phyloP scores from a whole-genome alignment of 2,888 invertebrate species.

The Cephus pulcher region DNA sequence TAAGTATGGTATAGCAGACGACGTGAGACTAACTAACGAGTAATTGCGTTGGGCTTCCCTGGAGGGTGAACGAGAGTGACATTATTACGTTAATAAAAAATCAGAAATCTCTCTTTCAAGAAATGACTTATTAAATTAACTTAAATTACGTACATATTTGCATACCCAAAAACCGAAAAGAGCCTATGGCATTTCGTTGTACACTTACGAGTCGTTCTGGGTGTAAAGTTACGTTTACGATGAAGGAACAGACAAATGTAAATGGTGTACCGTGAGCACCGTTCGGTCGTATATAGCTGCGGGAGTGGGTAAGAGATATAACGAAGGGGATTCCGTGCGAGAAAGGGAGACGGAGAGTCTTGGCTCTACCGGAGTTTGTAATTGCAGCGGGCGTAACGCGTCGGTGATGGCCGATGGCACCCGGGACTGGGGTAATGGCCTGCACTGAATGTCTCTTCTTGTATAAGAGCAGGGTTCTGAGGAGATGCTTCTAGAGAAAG shows the following conservation, averaged over 20 bases:
- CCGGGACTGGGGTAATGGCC: conserved; percentile 57
- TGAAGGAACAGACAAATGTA: conserved; percentile 50
- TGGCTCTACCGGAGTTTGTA: conserved; percentile 57
- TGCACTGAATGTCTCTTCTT: conserved; percentile 55
- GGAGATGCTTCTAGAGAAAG: too few species aligned
- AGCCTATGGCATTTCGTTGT: conserved; percentile 26
- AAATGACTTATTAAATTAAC: too few species aligned
- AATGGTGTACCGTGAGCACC: conserved; percentile 26
- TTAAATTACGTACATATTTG: too few species aligned
- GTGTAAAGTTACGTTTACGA: conserved; percentile 60
- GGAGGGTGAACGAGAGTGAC: too few species aligned
- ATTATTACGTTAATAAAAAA: too few species aligned
- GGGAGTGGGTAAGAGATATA: neutral
- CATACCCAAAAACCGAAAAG: too few species aligned
- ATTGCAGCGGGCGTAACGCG: conserved; percentile 62
- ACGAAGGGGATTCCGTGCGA: neutral
- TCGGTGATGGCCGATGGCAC: conserved; percentile 60
- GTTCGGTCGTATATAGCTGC: too few species aligned
- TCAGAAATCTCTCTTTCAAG: too few species aligned
- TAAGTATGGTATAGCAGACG: neutral
- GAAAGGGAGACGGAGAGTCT: conserved; percentile 20
- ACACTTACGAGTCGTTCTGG: conserved; percentile 37
- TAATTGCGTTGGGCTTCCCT: too few species aligned
- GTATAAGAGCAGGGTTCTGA: conserved; percentile 1
- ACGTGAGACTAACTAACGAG: neutral